Conservation (phyloP, 1,140 invertebrate genomes). For the Paracyclopina nana region DNA sequence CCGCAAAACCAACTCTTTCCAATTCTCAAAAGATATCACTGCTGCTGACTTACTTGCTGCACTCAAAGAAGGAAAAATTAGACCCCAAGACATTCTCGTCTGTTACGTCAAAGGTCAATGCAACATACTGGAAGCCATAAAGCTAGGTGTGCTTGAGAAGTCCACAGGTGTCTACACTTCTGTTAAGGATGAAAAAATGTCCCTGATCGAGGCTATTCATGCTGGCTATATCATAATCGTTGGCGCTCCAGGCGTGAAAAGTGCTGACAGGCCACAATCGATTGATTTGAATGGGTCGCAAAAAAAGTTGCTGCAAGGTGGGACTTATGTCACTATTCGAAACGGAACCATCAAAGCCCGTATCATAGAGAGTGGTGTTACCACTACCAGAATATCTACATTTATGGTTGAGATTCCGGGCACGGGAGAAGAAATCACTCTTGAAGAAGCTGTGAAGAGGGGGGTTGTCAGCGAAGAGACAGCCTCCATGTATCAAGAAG, state of each 20-base stretch:
- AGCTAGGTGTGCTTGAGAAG: slow-evolving; percentile 48
- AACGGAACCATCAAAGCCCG: slow-evolving; percentile 15
- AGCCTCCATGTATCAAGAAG: slow-evolving; percentile 18
- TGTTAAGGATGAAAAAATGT: slow-evolving; percentile 39
- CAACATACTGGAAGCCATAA: slow-evolving; percentile 50
- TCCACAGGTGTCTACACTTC: slow-evolving; percentile 47
- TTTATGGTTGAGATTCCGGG: slow-evolving; percentile 51
- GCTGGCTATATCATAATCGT: slow-evolving; percentile 32
- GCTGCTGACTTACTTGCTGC: slow-evolving; percentile 40
- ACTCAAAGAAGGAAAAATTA: slow-evolving; percentile 41
- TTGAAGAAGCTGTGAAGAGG: slow-evolving; percentile 54
- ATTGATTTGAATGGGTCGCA: too few species aligned
- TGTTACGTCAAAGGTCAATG: too few species aligned
- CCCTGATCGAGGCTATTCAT: slow-evolving; percentile 46
- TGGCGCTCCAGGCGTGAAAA: slow-evolving; percentile 41
- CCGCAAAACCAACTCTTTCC: too few species aligned
- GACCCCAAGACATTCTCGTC: slow-evolving; percentile 45
- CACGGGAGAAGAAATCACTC: slow-evolving; percentile 45
- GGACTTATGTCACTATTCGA: too few species aligned
- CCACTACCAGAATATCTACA: slow-evolving; percentile 27
- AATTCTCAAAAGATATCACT: too few species aligned
- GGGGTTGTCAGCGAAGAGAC: slow-evolving; percentile 36
- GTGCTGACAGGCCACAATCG: background rate
- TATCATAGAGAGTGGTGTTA: slow-evolving; percentile 31
- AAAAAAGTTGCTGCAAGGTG: too few species aligned